Base-by-base conservation (phyloP, 30 jellyfish, hydroid and myxozoan genomes). In the Aurelia coerulea region DNA sequence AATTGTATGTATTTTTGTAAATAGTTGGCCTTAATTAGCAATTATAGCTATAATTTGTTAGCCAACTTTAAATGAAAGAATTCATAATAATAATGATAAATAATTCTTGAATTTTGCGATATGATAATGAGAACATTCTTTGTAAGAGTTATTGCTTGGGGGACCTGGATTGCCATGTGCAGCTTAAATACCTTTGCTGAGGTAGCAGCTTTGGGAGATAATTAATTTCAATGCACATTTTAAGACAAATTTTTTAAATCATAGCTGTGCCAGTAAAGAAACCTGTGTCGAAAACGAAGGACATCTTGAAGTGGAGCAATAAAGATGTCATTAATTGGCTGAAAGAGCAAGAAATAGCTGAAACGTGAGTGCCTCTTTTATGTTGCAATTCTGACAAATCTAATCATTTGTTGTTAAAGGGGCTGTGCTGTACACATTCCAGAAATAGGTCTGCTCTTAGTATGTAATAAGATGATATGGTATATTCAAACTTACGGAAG, bases 291-390 rank as follows among this genome's bases (percentile, higher is more conserved):
- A 64, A 68, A 34, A 60, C 60, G 23, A 70, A 70, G 10, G 88
- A 78, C 12, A 68, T 78, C 70, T 39, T 42, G 19, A 78, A 78
- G 32, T 78, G 88, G 88, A 35, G 69, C 49, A 32, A 37, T 10
- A 29, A 50, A 64, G 79, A 78, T 9, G 88, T 78, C 12, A 60
- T 41, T 10, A 39, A 41, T 31, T 78, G 88, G 88, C 37, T 78
- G 51, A n/a, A 14, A 6, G 52, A 39, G 32, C 62, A 78, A 34
- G 76, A 73, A 13, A 19, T 59, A 1, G 68, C 32, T 16, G 79
- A 78, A 62, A 60, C 79, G 88, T 78, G n/a, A 49, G 79, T n/a
- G 16, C 17, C 32, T 74, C 31, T 13, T 42, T 37, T 13, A 74
- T 6, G 8, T 32, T 2, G n/a, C 29, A n/a, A 14, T 67, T 37